phyloP scores from a whole-genome alignment of 1,140 invertebrate species.

The Scaptomyza pallida region DNA sequence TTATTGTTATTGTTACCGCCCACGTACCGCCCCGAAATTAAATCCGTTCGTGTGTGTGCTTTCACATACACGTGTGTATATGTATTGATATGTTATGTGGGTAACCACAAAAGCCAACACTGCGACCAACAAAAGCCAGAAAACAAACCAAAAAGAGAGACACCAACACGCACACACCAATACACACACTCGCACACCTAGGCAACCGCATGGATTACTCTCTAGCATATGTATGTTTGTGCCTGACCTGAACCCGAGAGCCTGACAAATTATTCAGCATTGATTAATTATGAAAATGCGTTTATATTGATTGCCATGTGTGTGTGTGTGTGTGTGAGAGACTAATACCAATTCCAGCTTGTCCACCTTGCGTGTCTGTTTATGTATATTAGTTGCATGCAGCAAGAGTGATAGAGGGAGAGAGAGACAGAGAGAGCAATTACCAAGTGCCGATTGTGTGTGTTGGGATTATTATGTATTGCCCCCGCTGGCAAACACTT shows the following conservation, averaged over 20 bases:
- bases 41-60: constrained; percentile 36
- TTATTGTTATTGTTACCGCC: not conserved
- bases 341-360: constrained; percentile 38
- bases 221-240: constrained; percentile 1
- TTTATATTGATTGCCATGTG: constrained; percentile 74
- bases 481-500: constrained; percentile 58
- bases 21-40: constrained; percentile 28
- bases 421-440: constrained; percentile 18
- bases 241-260: constrained; percentile 29
- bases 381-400: constrained; percentile 63
- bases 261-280: constrained; percentile 77
- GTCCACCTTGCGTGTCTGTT: constrained; percentile 57
- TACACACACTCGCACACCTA: constrained; percentile 11
- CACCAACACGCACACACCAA: constrained; percentile 49
- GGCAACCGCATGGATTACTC: constrained; percentile 2
- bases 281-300: constrained; percentile 82
- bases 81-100: constrained; percentile 67
- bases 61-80: too few species aligned
- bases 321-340: too few species aligned
- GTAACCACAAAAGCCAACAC: constrained; percentile 65
- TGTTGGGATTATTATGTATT: constrained; percentile 54
- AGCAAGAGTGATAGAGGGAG: not conserved
- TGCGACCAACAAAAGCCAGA: constrained; percentile 75
- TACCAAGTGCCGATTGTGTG: constrained; percentile 45
- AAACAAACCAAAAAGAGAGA: constrained; percentile 69